Evolutionary conservation across 2,113 vertebrate species (phyloP), one percentile per base, ranked within the genome.

Genomic region (Myocastor coypus): DNA sequence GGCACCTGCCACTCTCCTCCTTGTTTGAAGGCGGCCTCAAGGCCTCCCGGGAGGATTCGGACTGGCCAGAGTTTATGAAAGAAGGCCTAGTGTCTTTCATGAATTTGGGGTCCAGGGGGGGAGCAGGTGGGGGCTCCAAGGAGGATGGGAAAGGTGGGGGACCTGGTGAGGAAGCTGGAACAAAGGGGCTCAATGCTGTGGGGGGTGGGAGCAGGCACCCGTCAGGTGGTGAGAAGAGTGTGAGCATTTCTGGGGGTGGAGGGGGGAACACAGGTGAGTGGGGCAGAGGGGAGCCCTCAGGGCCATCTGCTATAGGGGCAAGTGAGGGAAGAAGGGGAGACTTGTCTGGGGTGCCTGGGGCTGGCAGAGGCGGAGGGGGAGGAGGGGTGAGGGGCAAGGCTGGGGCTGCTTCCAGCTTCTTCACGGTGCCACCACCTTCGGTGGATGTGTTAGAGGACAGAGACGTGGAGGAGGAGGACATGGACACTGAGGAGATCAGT

Each of bases 381-480:
- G 96, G 97, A 84, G 98, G 92, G 0, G 97, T 97, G 0, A 66
- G 95, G 95, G 98, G 98, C 52, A 98, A 96, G 82, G 83, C 96
- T n/a, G 92, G 22, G 1, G 71, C 13, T 0, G 97, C 22, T 0
- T 98, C 98, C 30, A 80, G 11, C 93, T 97, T 98, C 97, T 96
- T 98, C 91, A 97, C 19, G 0, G 90, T 98, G 37, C 98, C 94
- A 12, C 95, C 98, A 7, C 99, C 98, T 87, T 99, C 99, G 34
- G 99, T 99, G 1, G 99, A 99, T 24, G 99, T 99, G 93, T 99
- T 99, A 34, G 99, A 99, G 92, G 99, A 99, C 32, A 99, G 99
- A 4, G 99, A 99, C 9, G 99, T 99, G 78, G 99, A 99, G 0
- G 99, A 99, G 0, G 99, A 99, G 93, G 99, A 99, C 71, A 99